phyloP scores from a whole-genome alignment of 2,113 vertebrate genomes.

The Forbesichthys papilliferus region DNA sequence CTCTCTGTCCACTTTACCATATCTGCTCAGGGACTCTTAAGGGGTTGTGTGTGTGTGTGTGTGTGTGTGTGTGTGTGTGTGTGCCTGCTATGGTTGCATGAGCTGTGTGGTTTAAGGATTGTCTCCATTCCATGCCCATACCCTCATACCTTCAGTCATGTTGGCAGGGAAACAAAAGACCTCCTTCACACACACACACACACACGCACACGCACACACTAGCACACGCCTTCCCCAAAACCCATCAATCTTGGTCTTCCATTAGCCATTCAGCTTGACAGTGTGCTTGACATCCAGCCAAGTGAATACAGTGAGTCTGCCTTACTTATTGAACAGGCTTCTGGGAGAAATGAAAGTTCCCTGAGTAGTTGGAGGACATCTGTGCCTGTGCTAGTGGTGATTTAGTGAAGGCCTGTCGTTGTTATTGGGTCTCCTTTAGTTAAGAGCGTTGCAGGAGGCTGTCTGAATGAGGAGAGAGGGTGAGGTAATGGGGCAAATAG shows the following conservation, averaged over 20 bases:
- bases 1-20: constrained; percentile 50
- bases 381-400: constrained; percentile 9
- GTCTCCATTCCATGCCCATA: constrained; percentile 41
- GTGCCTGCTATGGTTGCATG: constrained; percentile 12
- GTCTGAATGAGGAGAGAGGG: not conserved
- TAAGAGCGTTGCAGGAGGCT: no score
- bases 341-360: constrained; percentile 27
- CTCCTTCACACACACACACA: not conserved
- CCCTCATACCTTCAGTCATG: constrained; percentile 53
- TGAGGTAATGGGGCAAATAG: not conserved
- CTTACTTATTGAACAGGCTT: constrained; percentile 34
- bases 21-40: constrained; percentile 33
- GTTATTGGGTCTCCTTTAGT: constrained; percentile 6
- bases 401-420: constrained; percentile 9
- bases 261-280: constrained; percentile 51
- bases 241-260: constrained; percentile 30
- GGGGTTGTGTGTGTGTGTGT: not conserved
- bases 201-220: no score
- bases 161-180: constrained; percentile 54
- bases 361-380: constrained; percentile 20
- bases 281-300: constrained; percentile 43
- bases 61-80: constrained; percentile 6
- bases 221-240: no score
- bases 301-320: constrained; percentile 29
- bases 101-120: constrained; percentile 35